phyloP scores from a whole-genome alignment of 2,888 invertebrate species.

The Pherbina coryleti region DNA sequence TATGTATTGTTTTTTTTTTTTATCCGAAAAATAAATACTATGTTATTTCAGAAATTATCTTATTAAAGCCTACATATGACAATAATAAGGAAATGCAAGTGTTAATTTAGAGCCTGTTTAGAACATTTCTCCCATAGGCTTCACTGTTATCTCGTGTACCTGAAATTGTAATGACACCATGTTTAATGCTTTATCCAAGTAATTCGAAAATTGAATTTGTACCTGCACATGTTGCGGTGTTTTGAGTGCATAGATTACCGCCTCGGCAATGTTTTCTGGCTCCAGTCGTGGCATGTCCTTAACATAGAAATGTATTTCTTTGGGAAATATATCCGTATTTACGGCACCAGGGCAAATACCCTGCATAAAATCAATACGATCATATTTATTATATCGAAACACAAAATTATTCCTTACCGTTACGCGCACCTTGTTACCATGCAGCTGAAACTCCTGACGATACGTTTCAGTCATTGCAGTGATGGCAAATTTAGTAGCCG shows the following conservation, averaged over 20 bases:
- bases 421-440: slow-evolving; percentile 62
- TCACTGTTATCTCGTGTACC: slow-evolving; percentile 66
- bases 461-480: slow-evolving; percentile 68
- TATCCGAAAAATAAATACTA: no score
- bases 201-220: background rate
- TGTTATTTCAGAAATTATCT: no score
- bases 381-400: background rate
- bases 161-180: slow-evolving; percentile 41
- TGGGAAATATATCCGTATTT: slow-evolving; percentile 66
- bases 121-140: slow-evolving; percentile 67
- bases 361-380: slow-evolving; percentile 41
- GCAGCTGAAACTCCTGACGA: slow-evolving; percentile 67
- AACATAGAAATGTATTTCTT: slow-evolving; percentile 64
- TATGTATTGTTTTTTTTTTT: no score
- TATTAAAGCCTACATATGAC: no score
- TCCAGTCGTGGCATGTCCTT: slow-evolving; percentile 64
- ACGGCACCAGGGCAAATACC: slow-evolving; percentile 67
- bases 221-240: slow-evolving; percentile 66
- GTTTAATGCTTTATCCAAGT: background rate
- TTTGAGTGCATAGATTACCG: slow-evolving; percentile 63
- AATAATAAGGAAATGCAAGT: no score
- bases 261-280: slow-evolving; percentile 65
- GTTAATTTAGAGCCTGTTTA: slow-evolving; percentile 38
- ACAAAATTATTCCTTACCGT: slow-evolving; percentile 53
- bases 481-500: slow-evolving; percentile 68